These are phyloP conservation scores for Macroglossus sobrinus DNA, from an alignment of 2,113 vertebrate species.

Conservation along the genomic window DNA sequence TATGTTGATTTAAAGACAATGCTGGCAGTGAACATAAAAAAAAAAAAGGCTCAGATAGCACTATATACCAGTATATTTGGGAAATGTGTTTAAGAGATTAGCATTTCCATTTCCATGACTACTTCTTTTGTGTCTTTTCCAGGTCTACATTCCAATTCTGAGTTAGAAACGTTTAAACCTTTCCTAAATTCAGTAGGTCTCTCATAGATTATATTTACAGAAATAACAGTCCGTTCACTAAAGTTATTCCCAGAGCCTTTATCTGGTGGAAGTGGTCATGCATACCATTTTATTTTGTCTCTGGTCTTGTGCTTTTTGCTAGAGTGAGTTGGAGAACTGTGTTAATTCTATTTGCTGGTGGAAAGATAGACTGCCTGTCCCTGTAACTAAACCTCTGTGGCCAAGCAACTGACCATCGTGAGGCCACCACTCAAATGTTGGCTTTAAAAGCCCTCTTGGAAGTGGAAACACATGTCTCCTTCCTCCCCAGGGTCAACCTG, in stretches of 20 bases:
- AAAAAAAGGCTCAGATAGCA: not conserved
- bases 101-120: not conserved
- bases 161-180: not conserved
- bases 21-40: not conserved
- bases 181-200: not conserved
- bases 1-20: not conserved
- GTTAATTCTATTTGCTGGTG: not conserved
- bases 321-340: not conserved
- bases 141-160: constrained; percentile 4
- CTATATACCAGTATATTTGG: constrained; percentile 7
- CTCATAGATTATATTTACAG: not conserved
- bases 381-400: not conserved
- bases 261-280: not conserved
- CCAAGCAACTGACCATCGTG: not conserved
- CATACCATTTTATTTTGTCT: not conserved
- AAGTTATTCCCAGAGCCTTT: not conserved
- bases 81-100: constrained; percentile 43
- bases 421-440: not conserved
- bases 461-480: not conserved
- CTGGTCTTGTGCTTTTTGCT: not conserved
- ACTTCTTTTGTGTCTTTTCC: constrained; percentile 32
- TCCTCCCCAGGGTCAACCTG: not conserved
- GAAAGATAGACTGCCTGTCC: not conserved
- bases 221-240: not conserved
- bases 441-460: not conserved